Evolutionary conservation across 2,797 vertebrate genomes (phyloP).

Genomic region (Clarias laeviceps): DNA sequence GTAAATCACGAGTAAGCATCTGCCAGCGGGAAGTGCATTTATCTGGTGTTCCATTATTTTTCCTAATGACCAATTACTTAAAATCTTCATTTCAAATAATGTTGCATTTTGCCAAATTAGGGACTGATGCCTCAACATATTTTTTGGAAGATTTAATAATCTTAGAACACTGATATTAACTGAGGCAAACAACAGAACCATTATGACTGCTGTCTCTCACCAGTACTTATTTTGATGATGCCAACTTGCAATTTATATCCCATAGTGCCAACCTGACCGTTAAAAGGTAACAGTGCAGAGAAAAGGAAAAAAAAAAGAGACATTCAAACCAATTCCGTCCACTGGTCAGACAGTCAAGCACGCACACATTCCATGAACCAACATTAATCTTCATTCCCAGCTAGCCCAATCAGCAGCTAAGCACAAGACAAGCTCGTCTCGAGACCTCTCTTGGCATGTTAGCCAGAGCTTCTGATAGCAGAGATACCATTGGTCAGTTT

Average conservation of each 20-base stretch:
- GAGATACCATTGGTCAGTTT: neutral
- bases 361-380: constrained; percentile 36
- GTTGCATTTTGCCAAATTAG: neutral
- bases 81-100: neutral
- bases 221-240: neutral
- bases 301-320: neutral
- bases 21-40: neutral
- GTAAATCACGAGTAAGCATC: constrained; percentile 24
- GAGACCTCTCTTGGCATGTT: constrained; percentile 48
- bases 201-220: neutral
- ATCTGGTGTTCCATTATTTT: neutral
- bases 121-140: neutral
- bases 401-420: constrained; percentile 11
- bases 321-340: constrained; percentile 14
- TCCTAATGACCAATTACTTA: neutral
- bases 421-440: constrained; percentile 52
- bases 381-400: constrained; percentile 17
- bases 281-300: constrained; percentile 15
- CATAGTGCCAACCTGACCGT: neutral
- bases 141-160: neutral
- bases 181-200: neutral
- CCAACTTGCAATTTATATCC: constrained; percentile 12
- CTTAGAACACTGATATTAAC: neutral
- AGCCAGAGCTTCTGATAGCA: constrained; percentile 1
- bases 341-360: constrained; percentile 26